phyloP scores from a whole-genome alignment of 2,888 invertebrate genomes.

The Eupelmus urozonus region DNA sequence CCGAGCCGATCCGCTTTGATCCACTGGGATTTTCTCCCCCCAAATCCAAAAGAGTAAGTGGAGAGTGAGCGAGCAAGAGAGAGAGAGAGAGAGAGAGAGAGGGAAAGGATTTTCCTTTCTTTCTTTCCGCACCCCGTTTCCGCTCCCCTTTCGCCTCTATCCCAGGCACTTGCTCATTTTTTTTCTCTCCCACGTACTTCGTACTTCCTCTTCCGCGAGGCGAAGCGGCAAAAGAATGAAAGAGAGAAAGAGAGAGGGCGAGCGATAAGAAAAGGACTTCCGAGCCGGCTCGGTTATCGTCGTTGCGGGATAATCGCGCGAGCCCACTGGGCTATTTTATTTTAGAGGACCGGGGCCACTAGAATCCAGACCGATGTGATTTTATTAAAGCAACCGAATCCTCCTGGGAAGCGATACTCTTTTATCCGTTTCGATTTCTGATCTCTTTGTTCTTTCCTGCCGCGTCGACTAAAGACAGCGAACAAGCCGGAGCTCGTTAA shows the following conservation, averaged over 20 bases:
- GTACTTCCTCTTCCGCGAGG: constrained; percentile 12
- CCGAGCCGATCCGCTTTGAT: constrained; percentile 21
- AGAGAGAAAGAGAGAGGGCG: neutral
- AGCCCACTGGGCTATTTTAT: constrained; percentile 38
- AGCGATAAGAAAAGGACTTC: constrained; percentile 52
- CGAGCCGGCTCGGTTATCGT: constrained; percentile 47
- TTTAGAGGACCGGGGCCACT: constrained; percentile 14
- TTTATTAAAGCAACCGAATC: constrained; percentile 50
- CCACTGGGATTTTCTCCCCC: constrained; percentile 42
- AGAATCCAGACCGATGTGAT: too few relatives aligned
- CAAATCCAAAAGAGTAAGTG: constrained; percentile 20
- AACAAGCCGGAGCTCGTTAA: constrained; percentile 39
- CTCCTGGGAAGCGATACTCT: constrained; percentile 23
- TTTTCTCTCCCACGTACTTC: neutral
- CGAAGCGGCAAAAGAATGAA: neutral
- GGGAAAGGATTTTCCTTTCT: neutral
- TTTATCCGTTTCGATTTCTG: constrained; percentile 29
- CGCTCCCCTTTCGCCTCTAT: neutral
- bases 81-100: neutral
- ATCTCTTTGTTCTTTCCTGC: constrained; percentile 14
- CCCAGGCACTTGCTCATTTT: constrained; percentile 7
- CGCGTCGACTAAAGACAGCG: constrained; percentile 34
- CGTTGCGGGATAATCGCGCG: constrained; percentile 50
- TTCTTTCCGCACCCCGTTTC: neutral
- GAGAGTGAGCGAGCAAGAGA: too few relatives aligned